Base-by-base conservation (phyloP, 2,888 invertebrate genomes). In the Chymomyza procnemis region DNA sequence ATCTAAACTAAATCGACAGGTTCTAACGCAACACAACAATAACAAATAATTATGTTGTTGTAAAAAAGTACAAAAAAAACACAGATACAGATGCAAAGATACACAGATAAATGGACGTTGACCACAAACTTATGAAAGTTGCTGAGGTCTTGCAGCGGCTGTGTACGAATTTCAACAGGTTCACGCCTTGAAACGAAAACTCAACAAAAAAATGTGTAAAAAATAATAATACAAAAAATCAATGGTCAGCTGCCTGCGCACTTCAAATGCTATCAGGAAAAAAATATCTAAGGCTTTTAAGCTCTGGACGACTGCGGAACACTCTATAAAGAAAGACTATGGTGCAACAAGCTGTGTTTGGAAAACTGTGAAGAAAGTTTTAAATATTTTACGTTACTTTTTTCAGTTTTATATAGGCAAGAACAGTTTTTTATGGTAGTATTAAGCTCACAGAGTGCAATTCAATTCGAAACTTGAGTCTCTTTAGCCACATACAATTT, bases 161-260 rank as follows among this genome's bases (percentile, higher is more conserved):
- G 54, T 41, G 50, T 62, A 76, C 73, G 77, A 78, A 76, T 85
- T 86, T 89, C 89, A 89, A 88, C 88, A 86, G 86, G 84, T 88
- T 88, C 82, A 88, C 89, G 89, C 89, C 88, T 88, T 59, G 64
- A 48, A 67, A 66, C 64, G 52, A 57, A 57, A 57, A 50, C 18
- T 19, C 0, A 18, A 47, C 41, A 21, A 58, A n/a, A 34, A 46
- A 59, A 4, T 41, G n/a, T 12, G 22, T 18, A 21, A 46, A 18
- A 59, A 46, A 46, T 6, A 4, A 19, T 34, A 26, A 30, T 14
- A 57, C 8, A 1, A 9, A 30, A n/a, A 26, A 19, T 19, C 26
- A 57, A 57, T n/a, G 16, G n/a, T 26, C 21, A 19, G 21, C 57
- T 57, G 19, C 22, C 9, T 55, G 16, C 12, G 16, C 50, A 41